These are phyloP conservation scores for Sitophilus oryzae DNA, from an alignment of 1,140 invertebrate genomes.

Conservation along the genomic window DNA sequence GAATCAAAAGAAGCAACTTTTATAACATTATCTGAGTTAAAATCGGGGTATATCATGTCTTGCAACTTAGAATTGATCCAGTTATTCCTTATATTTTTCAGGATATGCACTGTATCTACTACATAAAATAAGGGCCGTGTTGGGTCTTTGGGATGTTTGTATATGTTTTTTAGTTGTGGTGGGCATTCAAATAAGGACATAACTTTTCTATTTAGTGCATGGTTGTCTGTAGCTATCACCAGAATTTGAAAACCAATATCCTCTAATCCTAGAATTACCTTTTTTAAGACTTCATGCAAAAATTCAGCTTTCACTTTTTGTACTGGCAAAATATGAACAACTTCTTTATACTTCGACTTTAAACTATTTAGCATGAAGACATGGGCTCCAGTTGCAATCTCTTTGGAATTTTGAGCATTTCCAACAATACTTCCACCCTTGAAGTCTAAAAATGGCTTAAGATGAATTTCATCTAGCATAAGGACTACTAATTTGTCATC, in stretches of 20 bases:
- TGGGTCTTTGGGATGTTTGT: not conserved
- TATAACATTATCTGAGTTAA: not conserved
- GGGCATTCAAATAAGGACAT: no score
- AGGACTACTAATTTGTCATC: slow-evolving; percentile 5
- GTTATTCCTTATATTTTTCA: slow-evolving; percentile 12
- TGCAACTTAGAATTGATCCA: not conserved
- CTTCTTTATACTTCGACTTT: slow-evolving; percentile 18
- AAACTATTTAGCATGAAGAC: slow-evolving; percentile 13
- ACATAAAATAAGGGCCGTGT: slow-evolving; percentile 1
- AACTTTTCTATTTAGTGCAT: slow-evolving; percentile 6
- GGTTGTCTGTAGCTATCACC: slow-evolving; percentile 1
- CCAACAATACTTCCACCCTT: slow-evolving; percentile 16
- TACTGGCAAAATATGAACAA: slow-evolving; percentile 14
- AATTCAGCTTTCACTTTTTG: not conserved
- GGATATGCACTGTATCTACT: slow-evolving; percentile 4
- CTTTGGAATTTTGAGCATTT: not conserved
- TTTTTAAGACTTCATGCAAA: slow-evolving; percentile 3
- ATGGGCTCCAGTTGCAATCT: slow-evolving; percentile 8
- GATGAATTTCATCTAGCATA: slow-evolving; percentile 14
- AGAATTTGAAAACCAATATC: slow-evolving; percentile 11
- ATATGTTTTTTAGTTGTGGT: not conserved
- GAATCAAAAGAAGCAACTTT: slow-evolving; percentile 14
- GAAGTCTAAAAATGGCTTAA: slow-evolving; percentile 8
- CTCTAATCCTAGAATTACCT: slow-evolving; percentile 4
- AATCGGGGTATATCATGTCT: not conserved